Conservation (phyloP, 2,888 invertebrate genomes). For the Autographa gamma region DNA sequence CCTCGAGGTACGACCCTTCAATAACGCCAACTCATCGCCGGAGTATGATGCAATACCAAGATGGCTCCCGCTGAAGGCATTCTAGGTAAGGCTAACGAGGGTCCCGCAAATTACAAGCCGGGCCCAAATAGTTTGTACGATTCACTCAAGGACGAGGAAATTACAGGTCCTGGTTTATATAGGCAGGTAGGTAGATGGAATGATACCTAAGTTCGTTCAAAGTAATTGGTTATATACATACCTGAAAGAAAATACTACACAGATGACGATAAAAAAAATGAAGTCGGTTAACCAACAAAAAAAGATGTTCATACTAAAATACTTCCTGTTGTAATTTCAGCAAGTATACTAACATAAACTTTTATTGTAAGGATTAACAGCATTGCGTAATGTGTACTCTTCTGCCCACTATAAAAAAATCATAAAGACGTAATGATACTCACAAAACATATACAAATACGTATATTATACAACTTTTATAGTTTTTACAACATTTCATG, state of each 20-base stretch:
- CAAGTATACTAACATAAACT: background rate
- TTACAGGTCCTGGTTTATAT: background rate
- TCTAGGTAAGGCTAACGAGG: slow-evolving; percentile 44
- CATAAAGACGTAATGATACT: background rate
- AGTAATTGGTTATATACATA: background rate
- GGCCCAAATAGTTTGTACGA: slow-evolving; percentile 34
- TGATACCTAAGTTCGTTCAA: background rate
- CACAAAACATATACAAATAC: background rate
- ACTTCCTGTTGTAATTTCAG: background rate
- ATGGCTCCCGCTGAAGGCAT: slow-evolving; percentile 40
- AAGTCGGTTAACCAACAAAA: background rate
- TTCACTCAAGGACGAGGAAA: slow-evolving; percentile 14
- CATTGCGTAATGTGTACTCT: slow-evolving; percentile 2
- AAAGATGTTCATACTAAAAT: background rate
- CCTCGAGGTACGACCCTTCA: slow-evolving; percentile 49
- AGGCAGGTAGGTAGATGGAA: background rate
- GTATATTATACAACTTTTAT: background rate
- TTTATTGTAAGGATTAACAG: background rate
- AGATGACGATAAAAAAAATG: no score
- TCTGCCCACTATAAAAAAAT: background rate
- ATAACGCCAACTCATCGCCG: slow-evolving; percentile 56
- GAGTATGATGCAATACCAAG: slow-evolving; percentile 59
- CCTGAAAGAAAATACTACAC: no score
- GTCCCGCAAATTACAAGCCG: slow-evolving; percentile 17
- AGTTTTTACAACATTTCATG: background rate